These are phyloP conservation scores for Hemiprocne comata DNA, from an alignment of 2,113 vertebrate genomes.

Conservation along the genomic window DNA sequence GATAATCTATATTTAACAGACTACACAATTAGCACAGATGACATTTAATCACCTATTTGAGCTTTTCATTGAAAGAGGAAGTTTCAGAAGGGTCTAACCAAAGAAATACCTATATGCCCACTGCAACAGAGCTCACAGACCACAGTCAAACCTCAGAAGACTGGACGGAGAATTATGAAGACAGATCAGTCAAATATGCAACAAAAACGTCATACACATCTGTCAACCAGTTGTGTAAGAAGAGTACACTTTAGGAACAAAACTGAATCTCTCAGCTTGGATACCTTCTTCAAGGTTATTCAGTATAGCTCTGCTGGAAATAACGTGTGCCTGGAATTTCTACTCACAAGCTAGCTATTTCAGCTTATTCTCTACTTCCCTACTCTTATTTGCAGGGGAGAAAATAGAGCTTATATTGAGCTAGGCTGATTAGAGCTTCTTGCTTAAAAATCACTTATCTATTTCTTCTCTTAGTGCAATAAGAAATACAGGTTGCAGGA, in stretches of 20 bases:
- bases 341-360: background rate
- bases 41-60: background rate
- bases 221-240: background rate
- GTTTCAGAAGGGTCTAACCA: background rate
- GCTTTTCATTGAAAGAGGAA: background rate
- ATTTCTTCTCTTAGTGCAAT: background rate
- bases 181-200: background rate
- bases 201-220: background rate
- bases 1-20: background rate
- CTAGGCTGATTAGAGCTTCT: background rate
- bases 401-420: background rate
- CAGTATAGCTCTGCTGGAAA: background rate
- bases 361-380: background rate
- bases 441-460: background rate
- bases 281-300: background rate
- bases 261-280: background rate
- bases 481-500: background rate
- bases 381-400: background rate
- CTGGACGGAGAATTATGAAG: background rate
- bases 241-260: background rate
- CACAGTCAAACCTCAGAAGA: background rate
- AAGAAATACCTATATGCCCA: background rate
- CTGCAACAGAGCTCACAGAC: background rate
- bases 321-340: background rate
- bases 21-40: background rate